Conservation (phyloP, 2,797 vertebrate genomes). For the Callimico goeldii region DNA sequence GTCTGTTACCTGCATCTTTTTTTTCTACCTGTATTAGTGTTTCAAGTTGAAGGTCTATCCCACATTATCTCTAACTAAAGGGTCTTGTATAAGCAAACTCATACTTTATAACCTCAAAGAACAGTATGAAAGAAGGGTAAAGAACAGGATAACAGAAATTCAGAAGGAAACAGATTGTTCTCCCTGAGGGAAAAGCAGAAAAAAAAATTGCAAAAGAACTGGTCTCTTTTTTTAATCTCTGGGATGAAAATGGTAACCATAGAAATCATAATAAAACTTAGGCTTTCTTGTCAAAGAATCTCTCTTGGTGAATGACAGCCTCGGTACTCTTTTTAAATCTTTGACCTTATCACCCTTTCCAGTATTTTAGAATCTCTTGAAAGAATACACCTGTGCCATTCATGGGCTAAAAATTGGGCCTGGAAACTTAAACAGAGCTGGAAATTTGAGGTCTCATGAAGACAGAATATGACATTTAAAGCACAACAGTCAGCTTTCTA, state of each 20-base stretch:
- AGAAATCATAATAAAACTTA: slow-evolving; percentile 71
- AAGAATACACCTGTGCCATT: slow-evolving; percentile 25
- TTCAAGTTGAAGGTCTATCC: slow-evolving; percentile 66
- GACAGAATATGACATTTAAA: neutral
- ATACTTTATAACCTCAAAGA: slow-evolving; percentile 66
- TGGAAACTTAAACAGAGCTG: slow-evolving; percentile 32
- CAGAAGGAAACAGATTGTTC: slow-evolving; percentile 64
- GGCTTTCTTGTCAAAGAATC: slow-evolving; percentile 57
- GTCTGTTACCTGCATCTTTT: slow-evolving; percentile 8
- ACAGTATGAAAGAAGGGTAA: slow-evolving; percentile 34
- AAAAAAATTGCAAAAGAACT: slow-evolving; percentile 41
- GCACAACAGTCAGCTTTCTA: neutral
- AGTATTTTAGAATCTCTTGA: slow-evolving; percentile 59
- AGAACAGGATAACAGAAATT: slow-evolving; percentile 58
- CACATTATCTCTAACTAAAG: slow-evolving; percentile 15
- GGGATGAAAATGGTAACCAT: slow-evolving; percentile 58
- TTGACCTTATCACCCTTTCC: slow-evolving; percentile 50
- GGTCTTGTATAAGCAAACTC: slow-evolving; percentile 34
- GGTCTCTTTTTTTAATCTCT: slow-evolving; percentile 64
- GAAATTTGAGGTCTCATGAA: neutral
- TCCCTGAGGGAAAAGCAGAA: slow-evolving; percentile 48
- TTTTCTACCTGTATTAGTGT: neutral
- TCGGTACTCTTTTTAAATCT: slow-evolving; percentile 46
- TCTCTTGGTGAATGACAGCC: slow-evolving; percentile 41
- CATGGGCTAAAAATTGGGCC: slow-evolving; percentile 19